Conservation (phyloP, 2,888 invertebrate species). For the Halictus ligatus region DNA sequence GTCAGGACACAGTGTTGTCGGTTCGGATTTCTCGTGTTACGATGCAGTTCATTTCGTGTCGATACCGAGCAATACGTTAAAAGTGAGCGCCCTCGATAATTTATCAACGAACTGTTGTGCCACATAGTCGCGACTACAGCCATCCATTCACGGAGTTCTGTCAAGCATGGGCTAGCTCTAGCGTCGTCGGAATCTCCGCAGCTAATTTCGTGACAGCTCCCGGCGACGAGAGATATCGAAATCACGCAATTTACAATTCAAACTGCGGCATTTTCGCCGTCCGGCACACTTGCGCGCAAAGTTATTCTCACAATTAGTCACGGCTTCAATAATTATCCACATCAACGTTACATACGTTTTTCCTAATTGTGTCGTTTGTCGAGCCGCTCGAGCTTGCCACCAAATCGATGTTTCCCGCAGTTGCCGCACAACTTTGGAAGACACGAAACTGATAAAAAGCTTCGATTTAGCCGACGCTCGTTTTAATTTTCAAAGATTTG, state of each 20-base stretch:
- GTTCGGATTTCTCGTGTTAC: neutral
- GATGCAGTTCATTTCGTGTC: neutral
- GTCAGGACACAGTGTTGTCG: neutral
- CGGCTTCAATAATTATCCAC: slow-evolving; percentile 48
- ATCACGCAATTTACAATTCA: slow-evolving; percentile 55
- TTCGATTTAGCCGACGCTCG: neutral
- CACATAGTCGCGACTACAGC: neutral
- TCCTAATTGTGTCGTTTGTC: slow-evolving; percentile 52
- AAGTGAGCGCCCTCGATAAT: neutral
- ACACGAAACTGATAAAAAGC: slow-evolving; percentile 3
- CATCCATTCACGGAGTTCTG: neutral
- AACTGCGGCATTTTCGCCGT: slow-evolving; percentile 56
- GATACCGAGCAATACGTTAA: neutral
- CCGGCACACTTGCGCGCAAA: slow-evolving; percentile 56
- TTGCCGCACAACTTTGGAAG: neutral
- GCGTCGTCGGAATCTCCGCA: slow-evolving; percentile 42
- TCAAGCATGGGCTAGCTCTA: slow-evolving; percentile 18
- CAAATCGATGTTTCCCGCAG: slow-evolving; percentile 14
- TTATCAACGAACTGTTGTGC: neutral
- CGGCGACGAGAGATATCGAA: slow-evolving; percentile 55
- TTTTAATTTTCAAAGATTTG: slow-evolving; percentile 2
- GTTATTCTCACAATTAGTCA: slow-evolving; percentile 56
- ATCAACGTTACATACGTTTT: slow-evolving; percentile 55
- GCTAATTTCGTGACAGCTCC: slow-evolving; percentile 49
- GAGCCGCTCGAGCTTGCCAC: slow-evolving; percentile 6